Base-by-base conservation (phyloP, 2,888 invertebrate species). In the Hydrotaea cyrtoneurina region DNA sequence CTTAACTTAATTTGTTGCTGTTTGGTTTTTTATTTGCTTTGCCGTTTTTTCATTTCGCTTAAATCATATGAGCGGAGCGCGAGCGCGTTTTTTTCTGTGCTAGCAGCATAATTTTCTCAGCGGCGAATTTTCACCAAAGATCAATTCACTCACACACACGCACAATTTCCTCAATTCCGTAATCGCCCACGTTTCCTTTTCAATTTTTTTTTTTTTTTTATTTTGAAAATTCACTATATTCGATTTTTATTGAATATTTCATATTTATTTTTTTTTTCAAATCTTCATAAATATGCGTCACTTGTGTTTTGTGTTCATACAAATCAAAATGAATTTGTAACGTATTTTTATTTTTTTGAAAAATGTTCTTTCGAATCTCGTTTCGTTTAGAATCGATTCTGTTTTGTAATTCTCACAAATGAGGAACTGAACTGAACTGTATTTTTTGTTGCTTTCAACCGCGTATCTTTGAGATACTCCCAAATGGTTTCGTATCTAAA, bases 401-500 rank as follows among this genome's bases (percentile, higher is more conserved):
- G n/a, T 69, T 46, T 46, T 69, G 69, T 69, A 69, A 69, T 46
- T 46, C 69, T 66, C 39, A 17, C 26, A 26, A 23, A 59, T 4
- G 31, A 31, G 7, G 7, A 21, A 15, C 21, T 23, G 59, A 21
- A 59, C 31, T 31, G n/a, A n/a, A 46, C 4, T 19, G 53, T 57
- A 11, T 23, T 11, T 59, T 59, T 39, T 66, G 21, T n/a, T 43
- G 64, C 21, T 19, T 36, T 66, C 66, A 75, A 50, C 79, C 73
- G 82, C 85, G 85, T 85, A 66, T 82, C 66, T 85, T 23, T 15
- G 66, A 69, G 43, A 55, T 79, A 82, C 82, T 82, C 79, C 85
- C 85, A 85, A 80, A 71, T 82, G 79, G 79, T 82, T 85, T 85
- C 85, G 82, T 82, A 82, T 85, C 85, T 85, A 82, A 85, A 82